Percentiles rank a stretch among this genome's conserved stretches.
phyloP scores from a whole-genome alignment of 2,113 vertebrate genomes.

The Daubentonia madagascariensis region DNA sequence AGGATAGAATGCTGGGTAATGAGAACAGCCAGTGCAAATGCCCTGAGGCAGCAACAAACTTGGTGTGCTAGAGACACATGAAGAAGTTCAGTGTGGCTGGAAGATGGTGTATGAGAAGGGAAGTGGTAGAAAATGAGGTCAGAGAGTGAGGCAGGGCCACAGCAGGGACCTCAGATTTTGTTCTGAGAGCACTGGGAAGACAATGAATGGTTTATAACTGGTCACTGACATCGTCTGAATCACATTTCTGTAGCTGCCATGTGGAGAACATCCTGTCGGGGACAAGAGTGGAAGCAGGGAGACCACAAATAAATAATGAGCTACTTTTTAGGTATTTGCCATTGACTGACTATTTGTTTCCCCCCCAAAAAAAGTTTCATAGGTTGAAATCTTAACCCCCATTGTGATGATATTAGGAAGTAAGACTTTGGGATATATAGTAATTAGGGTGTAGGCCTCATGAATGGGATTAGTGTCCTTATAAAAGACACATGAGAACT shows the following conservation, averaged over 20 bases:
- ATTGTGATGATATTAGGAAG: not conserved
- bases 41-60: not conserved
- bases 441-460: not conserved
- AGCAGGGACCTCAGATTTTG: not conserved
- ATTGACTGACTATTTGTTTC: not conserved
- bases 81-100: not conserved
- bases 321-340: not conserved
- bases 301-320: not conserved
- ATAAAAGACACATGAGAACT: not conserved
- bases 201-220: not conserved
- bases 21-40: not conserved
- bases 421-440: not conserved
- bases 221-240: not conserved
- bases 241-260: not conserved
- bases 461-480: not conserved
- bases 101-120: not conserved
- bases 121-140: not conserved
- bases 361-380: not conserved
- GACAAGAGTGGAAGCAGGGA: not conserved
- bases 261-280: not conserved
- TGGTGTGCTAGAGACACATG: not conserved
- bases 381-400: not conserved
- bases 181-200: not conserved
- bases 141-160: not conserved
- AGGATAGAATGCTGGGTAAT: not conserved